These are phyloP conservation scores for Wasmannia auropunctata DNA, from an alignment of 1,140 invertebrate genomes.

Conservation along the genomic window DNA sequence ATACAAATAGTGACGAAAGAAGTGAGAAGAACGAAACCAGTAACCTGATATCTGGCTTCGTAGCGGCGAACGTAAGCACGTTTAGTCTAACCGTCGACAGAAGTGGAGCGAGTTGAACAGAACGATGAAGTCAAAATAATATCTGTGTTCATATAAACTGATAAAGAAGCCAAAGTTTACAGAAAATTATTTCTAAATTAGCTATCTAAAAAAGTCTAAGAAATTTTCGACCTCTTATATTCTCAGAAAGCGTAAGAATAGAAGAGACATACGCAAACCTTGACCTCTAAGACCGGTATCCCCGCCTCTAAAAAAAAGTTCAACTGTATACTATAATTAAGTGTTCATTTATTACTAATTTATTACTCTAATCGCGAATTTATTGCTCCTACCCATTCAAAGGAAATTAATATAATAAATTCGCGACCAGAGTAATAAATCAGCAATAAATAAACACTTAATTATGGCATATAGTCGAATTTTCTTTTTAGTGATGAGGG, in stretches of 20 bases:
- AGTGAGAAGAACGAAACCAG: conserved; percentile 24
- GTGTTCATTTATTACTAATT: too few relatives aligned
- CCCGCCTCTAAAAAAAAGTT: too few relatives aligned
- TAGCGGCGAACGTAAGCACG: conserved; percentile 8
- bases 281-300: too few relatives aligned
- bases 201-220: background rate
- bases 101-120: background rate
- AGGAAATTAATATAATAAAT: too few relatives aligned
- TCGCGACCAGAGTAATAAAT: too few relatives aligned
- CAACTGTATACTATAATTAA: too few relatives aligned
- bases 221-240: background rate
- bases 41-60: conserved; percentile 42
- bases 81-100: conserved; percentile 30
- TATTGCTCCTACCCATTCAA: too few relatives aligned
- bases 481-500: too few relatives aligned
- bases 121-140: conserved; percentile 2
- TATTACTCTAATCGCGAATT: too few relatives aligned
- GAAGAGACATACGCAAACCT: too few relatives aligned
- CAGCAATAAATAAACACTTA: too few relatives aligned
- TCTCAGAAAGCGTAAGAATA: background rate
- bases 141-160: background rate
- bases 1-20: conserved; percentile 3
- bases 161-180: background rate
- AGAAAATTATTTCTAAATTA: background rate
- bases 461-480: too few relatives aligned